These are phyloP conservation scores for Patagioenas fasciata DNA, from an alignment of 2,113 vertebrate species.

Conservation along the genomic window DNA sequence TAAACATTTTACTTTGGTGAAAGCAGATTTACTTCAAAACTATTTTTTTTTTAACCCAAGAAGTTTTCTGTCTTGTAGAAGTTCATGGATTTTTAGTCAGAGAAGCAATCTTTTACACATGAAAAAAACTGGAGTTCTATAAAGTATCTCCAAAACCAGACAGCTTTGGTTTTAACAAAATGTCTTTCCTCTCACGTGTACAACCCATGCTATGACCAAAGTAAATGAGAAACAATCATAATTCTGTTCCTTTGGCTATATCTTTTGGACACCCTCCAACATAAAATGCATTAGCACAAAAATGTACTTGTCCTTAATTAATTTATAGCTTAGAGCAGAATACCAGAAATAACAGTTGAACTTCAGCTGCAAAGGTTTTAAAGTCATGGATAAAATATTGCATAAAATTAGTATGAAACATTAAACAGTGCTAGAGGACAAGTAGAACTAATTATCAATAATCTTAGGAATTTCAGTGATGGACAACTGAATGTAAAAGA, in stretches of 20 bases:
- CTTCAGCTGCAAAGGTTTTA: constrained; percentile 14
- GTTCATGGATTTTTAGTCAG: neutral
- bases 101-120: neutral
- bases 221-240: constrained; percentile 30
- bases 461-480: constrained; percentile 49
- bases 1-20: neutral
- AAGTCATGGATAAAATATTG: neutral
- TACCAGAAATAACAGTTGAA: constrained; percentile 53
- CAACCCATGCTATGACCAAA: constrained; percentile 14
- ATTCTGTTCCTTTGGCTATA: constrained; percentile 39
- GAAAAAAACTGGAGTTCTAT: neutral
- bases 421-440: constrained; percentile 24
- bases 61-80: neutral
- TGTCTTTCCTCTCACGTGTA: constrained; percentile 20
- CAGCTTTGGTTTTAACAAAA: neutral
- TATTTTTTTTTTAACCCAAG: neutral
- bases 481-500: constrained; percentile 53
- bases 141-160: constrained; percentile 17
- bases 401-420: neutral
- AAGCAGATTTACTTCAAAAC: neutral
- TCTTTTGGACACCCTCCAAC: constrained; percentile 50
- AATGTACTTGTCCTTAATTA: constrained; percentile 59
- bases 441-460: constrained; percentile 72
- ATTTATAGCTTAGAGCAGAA: constrained; percentile 39
- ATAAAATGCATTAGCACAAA: constrained; percentile 32